Evolutionary conservation across 2,113 vertebrate genomes (phyloP).

Genomic region (Silurus meridionalis): DNA sequence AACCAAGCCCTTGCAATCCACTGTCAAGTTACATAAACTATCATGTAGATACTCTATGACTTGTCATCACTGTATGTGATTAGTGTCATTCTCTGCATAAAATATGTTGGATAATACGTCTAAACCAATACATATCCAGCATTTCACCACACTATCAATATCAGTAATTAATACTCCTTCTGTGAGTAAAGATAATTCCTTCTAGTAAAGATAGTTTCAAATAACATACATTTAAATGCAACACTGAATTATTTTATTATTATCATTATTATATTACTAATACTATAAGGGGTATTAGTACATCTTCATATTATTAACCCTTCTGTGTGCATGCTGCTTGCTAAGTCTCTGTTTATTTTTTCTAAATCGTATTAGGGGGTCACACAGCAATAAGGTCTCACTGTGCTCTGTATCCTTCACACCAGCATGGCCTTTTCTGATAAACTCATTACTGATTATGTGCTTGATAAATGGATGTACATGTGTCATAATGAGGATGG

Average conservation of each 20-base stretch:
- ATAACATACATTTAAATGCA: neutral
- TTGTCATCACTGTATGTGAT: neutral
- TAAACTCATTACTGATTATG: constrained; percentile 50
- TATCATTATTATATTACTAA: neutral
- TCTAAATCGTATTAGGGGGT: constrained; percentile 50
- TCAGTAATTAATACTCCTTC: neutral
- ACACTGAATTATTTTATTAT: neutral
- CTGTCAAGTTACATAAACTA: neutral
- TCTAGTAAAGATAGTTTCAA: neutral
- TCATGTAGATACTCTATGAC: neutral
- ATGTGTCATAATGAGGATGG: constrained; percentile 52
- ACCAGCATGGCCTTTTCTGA: constrained; percentile 38
- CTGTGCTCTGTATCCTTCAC: constrained; percentile 21
- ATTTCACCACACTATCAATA: neutral
- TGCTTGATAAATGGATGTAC: constrained; percentile 54
- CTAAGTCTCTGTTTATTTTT: constrained; percentile 37
- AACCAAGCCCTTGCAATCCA: neutral
- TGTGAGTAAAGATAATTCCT: neutral
- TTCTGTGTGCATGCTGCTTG: neutral
- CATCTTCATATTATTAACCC: constrained; percentile 22
- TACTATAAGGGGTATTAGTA: neutral
- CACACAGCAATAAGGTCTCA: constrained; percentile 40
- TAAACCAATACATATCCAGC: neutral
- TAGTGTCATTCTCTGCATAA: neutral
- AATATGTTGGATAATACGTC: neutral